Percentiles rank a stretch among this genome's conserved stretches.
These are phyloP conservation scores for Orthonyx spaldingii DNA, from an alignment of 2,113 vertebrate genomes.

Conservation along the genomic window DNA sequence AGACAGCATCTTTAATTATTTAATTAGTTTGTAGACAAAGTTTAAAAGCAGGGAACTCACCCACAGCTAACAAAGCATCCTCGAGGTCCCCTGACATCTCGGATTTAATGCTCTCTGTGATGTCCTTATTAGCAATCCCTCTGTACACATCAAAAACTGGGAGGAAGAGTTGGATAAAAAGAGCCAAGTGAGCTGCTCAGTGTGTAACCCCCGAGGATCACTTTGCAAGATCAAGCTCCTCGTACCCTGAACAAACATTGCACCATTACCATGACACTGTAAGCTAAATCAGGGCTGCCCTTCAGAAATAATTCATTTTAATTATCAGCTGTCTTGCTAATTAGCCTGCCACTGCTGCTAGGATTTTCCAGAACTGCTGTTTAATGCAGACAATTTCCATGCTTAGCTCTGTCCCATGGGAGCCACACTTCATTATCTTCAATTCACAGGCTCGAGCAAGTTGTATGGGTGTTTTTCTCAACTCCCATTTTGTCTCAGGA, in stretches of 20 bases:
- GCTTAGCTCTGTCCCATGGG: not conserved
- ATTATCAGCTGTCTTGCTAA: not conserved
- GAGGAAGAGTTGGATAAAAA: not conserved
- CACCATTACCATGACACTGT: not conserved
- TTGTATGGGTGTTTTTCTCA: not conserved
- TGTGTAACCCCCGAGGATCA: not conserved
- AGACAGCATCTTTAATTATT: not conserved
- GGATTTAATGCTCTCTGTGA: constrained; percentile 94
- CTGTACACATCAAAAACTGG: constrained; percentile 91
- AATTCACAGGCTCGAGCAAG: not conserved
- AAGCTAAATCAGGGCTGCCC: not conserved
- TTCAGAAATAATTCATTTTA: not conserved
- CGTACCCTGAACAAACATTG: not conserved
- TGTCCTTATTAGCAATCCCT: constrained; percentile 82
- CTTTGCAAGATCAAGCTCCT: not conserved
- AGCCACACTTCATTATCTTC: not conserved
- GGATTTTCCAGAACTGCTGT: not conserved
- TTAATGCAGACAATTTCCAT: not conserved
- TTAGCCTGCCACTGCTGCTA: not conserved
- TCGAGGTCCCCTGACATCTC: constrained; percentile 95
- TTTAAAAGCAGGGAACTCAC: constrained; percentile 66
- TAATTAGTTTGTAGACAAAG: not conserved
- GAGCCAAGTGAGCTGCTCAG: not conserved
- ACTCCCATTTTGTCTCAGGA: not conserved
- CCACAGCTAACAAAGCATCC: constrained; percentile 88